Evolutionary conservation across 2,797 vertebrate species (phyloP), one percentile per base, ranked within the genome.

Genomic region (Cirrhinus molitorella): DNA sequence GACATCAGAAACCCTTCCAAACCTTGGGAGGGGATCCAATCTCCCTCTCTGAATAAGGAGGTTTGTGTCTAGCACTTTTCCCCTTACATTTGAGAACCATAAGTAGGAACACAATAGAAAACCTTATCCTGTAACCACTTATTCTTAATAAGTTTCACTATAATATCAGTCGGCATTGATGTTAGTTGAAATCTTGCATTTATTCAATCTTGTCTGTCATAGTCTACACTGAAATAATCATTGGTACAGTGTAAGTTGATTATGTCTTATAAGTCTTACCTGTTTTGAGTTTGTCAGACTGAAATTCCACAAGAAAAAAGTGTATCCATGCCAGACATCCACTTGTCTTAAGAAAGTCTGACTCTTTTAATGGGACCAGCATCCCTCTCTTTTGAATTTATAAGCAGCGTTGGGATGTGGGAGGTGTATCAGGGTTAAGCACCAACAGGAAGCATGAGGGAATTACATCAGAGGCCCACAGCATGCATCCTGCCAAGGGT

Each of bases 1-100:
- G 85, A 86, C 77, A 87, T 79, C 13, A 83, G 80, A 86, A 87
- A 84, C 80, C 81, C 68, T 76, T 79, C 65, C 49, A 61, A 65
- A 83, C 31, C 5, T 34, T 66, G 61, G 66, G 31, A 34, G 68
- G 43, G 21, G 57, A 70, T 31, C 51, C 70, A 84, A 66, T 86
- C 61, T 53, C 61, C 34, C 45, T 43, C 63, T n/a, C 57, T 85
- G 81, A 89, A 87, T 75, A 61, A 82, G 40, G 71, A 43, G 81
- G 47, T 82, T 85, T 88, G 85, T 65, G 68, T 85, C 51, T 61
- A n/a, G 45, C 40, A 47, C 57, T 72, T 25, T 57, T 25, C 10
- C 51, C 55, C 34, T 76, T 31, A 40, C 37, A 61, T 61, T 28
- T 61, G 23, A 77, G 57, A 61, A 28, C n/a, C 37, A 40, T 16